These are phyloP conservation scores for Axinella damicornis DNA, from an alignment of 37 sponge, comb jelly and placozoan species.

Conservation along the genomic window DNA sequence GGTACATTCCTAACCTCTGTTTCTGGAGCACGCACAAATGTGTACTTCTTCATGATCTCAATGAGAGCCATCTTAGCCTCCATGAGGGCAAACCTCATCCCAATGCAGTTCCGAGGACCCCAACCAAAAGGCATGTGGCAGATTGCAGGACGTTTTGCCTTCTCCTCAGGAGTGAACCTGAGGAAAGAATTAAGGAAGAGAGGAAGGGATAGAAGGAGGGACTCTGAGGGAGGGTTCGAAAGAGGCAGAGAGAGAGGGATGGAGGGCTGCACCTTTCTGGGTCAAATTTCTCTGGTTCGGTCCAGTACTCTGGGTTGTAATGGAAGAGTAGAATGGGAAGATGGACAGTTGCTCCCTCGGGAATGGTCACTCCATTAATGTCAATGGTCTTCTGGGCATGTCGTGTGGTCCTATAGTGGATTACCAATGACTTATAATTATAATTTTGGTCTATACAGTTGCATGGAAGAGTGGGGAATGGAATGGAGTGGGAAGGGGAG, in stretches of 20 bases:
- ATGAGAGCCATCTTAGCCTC: conserved; percentile 77
- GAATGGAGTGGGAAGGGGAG: too few relatives aligned
- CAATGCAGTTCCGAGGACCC: conserved; percentile 80
- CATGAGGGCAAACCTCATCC: conserved; percentile 76
- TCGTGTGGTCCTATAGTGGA: background rate
- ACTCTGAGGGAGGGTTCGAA: too few relatives aligned
- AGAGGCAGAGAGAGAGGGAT: background rate
- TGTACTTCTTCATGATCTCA: conserved; percentile 43
- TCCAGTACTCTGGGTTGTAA: conserved; percentile 76
- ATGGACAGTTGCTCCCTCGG: conserved; percentile 28
- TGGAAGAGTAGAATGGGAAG: conserved; percentile 66
- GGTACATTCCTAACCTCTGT: conserved; percentile 70
- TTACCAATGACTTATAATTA: too few relatives aligned
- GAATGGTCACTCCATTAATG: conserved; percentile 35
- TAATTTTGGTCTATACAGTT: too few relatives aligned
- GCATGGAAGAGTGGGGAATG: too few relatives aligned
- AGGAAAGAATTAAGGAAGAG: too few relatives aligned
- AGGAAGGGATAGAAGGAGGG: background rate
- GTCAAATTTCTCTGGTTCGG: conserved; percentile 78
- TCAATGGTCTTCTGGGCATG: conserved; percentile 10
- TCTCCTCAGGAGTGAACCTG: conserved; percentile 70
- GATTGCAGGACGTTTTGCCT: conserved; percentile 41
- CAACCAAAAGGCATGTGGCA: conserved; percentile 67
- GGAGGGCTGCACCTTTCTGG: conserved; percentile 68
- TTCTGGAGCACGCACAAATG: conserved; percentile 52